Conservation (phyloP, 1,140 invertebrate species). For the Zaprionus vittiger region DNA sequence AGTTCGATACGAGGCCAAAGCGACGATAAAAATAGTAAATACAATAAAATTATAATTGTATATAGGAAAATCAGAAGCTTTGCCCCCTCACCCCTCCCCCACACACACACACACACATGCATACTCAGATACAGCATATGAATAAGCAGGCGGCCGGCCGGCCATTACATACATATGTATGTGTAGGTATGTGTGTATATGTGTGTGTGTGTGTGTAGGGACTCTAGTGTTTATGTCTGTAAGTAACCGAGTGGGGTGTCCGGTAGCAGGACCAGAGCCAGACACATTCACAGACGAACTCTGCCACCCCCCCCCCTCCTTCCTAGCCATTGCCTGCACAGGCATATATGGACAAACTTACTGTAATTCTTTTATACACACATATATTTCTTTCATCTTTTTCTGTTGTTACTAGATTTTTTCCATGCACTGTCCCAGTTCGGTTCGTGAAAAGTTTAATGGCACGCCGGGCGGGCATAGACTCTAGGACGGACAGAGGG, state of each 20-base stretch:
- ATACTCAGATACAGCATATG: constrained; percentile 23
- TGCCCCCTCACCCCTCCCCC: constrained; percentile 39
- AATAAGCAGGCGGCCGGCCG: constrained; percentile 62
- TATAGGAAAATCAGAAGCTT: constrained; percentile 80
- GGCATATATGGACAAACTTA: constrained; percentile 66
- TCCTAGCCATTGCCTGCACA: not conserved
- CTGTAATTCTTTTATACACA: constrained; percentile 78
- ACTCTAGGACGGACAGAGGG: constrained; percentile 21
- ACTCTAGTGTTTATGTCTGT: constrained; percentile 50
- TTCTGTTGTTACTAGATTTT: constrained; percentile 82
- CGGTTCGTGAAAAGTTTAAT: constrained; percentile 82
- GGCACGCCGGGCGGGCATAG: constrained; percentile 60
- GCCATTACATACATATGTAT: constrained; percentile 70
- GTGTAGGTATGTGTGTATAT: constrained; percentile 28
- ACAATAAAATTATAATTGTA: constrained; percentile 84
- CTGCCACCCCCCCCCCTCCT: not conserved
- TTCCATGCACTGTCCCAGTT: constrained; percentile 80
- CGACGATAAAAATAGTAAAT: constrained; percentile 83
- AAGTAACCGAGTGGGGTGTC: constrained; percentile 46
- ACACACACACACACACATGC: constrained; percentile 23
- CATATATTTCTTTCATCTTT: constrained; percentile 83
- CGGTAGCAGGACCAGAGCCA: constrained; percentile 42
- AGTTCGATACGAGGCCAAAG: constrained; percentile 79
- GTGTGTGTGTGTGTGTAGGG: constrained; percentile 35
- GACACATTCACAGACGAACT: constrained; percentile 61